These are phyloP conservation scores for Semotilus atromaculatus DNA, from an alignment of 2,797 vertebrate species.

Conservation along the genomic window DNA sequence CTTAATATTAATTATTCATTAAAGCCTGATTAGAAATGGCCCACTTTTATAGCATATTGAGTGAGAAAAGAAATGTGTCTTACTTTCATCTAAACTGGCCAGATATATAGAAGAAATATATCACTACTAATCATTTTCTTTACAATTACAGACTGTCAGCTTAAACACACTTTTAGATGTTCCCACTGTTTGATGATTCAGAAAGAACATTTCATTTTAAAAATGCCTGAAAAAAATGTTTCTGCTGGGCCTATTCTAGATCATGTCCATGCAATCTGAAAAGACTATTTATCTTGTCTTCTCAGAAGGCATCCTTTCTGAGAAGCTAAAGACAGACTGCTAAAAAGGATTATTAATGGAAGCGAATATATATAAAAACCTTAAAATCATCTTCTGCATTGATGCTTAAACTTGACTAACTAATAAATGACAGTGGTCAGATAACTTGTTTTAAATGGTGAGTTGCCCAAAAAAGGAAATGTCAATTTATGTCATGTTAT, in stretches of 20 bases:
- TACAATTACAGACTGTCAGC: conserved; percentile 47
- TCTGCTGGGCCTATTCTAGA: background rate
- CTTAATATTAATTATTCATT: conserved; percentile 87
- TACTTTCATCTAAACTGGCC: conserved; percentile 6
- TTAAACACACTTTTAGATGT: conserved; percentile 48
- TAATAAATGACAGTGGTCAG: background rate
- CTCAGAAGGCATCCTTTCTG: background rate
- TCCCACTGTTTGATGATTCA: background rate
- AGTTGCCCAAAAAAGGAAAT: background rate
- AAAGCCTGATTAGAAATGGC: conserved; percentile 81
- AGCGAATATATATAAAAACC: background rate
- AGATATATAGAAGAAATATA: conserved; percentile 27
- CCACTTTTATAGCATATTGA: conserved; percentile 78
- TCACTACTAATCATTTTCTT: conserved; percentile 40
- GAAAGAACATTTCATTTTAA: background rate
- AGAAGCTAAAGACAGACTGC: conserved; percentile 32
- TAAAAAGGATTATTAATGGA: conserved; percentile 33
- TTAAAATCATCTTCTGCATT: background rate
- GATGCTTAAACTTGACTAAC: background rate
- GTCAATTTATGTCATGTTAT: background rate
- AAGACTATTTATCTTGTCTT: conserved; percentile 10
- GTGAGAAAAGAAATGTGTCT: conserved; percentile 63
- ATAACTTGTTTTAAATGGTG: background rate
- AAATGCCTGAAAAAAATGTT: background rate
- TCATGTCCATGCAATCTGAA: background rate